These are phyloP conservation scores for Oreochromis grahami DNA, from an alignment of 2,797 vertebrate genomes.

Conservation along the genomic window DNA sequence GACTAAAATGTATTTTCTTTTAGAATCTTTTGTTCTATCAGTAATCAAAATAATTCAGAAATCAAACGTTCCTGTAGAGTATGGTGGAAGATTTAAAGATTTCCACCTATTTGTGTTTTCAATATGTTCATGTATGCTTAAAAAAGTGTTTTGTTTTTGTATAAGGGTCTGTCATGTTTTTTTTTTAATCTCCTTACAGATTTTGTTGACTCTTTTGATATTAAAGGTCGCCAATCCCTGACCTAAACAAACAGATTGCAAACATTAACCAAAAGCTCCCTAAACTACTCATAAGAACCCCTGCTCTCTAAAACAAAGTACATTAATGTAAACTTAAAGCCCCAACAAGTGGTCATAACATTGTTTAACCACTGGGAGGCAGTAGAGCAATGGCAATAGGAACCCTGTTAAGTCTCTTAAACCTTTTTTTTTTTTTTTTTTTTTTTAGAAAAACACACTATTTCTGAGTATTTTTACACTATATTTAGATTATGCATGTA, in stretches of 20 bases:
- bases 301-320: not conserved
- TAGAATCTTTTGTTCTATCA: not conserved
- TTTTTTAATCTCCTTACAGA: not conserved
- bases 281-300: not conserved
- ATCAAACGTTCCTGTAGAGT: not conserved
- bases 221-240: fast-evolving
- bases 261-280: not conserved
- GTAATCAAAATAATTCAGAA: not conserved
- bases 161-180: not conserved
- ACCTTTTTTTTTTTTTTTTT: fast-evolving
- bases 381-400: not conserved
- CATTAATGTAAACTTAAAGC: not conserved
- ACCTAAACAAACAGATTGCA: not conserved
- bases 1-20: not conserved
- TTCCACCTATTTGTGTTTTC: not conserved
- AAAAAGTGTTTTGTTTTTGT: not conserved
- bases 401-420: not conserved
- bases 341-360: not conserved
- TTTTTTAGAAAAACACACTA: not conserved
- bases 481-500: not conserved
- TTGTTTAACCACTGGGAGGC: constrained; percentile 22
- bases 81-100: not conserved
- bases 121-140: not conserved
- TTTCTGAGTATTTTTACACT: not conserved
- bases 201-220: not conserved